phyloP scores from a whole-genome alignment of 2,797 vertebrate species.

The Pelodytes ibericus region DNA sequence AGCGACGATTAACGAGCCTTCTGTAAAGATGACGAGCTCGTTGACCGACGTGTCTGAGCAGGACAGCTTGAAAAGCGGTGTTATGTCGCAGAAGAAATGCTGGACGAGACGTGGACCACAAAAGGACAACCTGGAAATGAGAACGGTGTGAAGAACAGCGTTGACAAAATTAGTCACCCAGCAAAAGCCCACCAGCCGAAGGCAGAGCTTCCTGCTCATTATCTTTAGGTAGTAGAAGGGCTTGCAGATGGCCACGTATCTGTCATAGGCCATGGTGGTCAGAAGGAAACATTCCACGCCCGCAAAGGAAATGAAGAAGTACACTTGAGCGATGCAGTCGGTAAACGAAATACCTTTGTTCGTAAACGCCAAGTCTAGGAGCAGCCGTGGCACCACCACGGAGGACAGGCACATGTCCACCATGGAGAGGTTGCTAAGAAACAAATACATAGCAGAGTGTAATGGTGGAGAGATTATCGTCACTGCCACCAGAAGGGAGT shows the following conservation, averaged over 20 bases:
- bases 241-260: constrained; percentile 57
- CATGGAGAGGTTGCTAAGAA: constrained; percentile 5
- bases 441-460: constrained; percentile 18
- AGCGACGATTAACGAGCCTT: constrained; percentile 9
- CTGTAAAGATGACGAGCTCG: constrained; percentile 34
- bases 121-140: constrained; percentile 57
- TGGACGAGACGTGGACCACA: constrained; percentile 57
- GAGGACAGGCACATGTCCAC: constrained; percentile 15
- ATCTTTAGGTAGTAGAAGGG: constrained; percentile 52
- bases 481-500: not conserved
- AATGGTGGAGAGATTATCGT: not conserved
- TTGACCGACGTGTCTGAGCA: constrained; percentile 58
- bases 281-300: constrained; percentile 60
- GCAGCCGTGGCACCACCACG: constrained; percentile 13
- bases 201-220: constrained; percentile 57
- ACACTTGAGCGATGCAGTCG: constrained; percentile 16
- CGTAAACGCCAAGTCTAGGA: not conserved
- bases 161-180: constrained; percentile 57
- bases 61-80: constrained; percentile 54
- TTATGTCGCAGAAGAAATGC: constrained; percentile 61
- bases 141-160: constrained; percentile 41
- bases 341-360: constrained; percentile 2
- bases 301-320: constrained; percentile 28
- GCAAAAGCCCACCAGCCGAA: constrained; percentile 44
- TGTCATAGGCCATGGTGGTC: constrained; percentile 59